Percentiles rank a stretch among this genome's conserved stretches.
phyloP scores from a whole-genome alignment of 2,113 vertebrate genomes.

The Cebidichthys violaceus region DNA sequence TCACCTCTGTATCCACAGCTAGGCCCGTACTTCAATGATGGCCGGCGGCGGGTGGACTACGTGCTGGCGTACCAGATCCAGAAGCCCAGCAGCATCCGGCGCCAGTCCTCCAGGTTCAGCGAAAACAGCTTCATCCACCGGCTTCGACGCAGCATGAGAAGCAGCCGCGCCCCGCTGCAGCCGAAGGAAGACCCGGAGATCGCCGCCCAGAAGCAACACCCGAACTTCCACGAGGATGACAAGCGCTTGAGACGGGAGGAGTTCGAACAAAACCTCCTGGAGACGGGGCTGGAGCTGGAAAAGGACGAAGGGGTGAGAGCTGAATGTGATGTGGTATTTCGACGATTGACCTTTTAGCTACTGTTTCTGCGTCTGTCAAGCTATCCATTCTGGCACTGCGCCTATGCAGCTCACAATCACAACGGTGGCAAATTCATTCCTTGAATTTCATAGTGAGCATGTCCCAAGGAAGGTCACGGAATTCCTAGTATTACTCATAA shows the following conservation, averaged over 20 bases:
- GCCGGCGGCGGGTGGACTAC: constrained; percentile 91
- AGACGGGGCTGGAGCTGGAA: constrained; percentile 94
- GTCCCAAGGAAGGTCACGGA: neutral
- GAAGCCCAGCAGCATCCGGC: constrained; percentile 77
- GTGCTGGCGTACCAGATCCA: constrained; percentile 92
- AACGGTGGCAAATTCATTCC: neutral
- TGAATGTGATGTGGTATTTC: neutral
- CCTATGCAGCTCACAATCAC: neutral
- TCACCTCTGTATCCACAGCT: constrained; percentile 75
- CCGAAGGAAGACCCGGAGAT: constrained; percentile 83
- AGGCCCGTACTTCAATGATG: constrained; percentile 91
- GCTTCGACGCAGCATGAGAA: constrained; percentile 76
- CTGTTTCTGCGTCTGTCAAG: neutral
- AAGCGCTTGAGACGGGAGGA: constrained; percentile 89
- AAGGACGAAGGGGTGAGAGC: constrained; percentile 88
- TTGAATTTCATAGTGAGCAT: neutral
- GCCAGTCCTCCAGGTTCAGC: constrained; percentile 65
- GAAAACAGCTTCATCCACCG: constrained; percentile 66
- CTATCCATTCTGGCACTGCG: neutral
- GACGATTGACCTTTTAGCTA: neutral
- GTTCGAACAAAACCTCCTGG: constrained; percentile 92
- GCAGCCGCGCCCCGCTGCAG: constrained; percentile 70
- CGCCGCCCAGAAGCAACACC: constrained; percentile 74
- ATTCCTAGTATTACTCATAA: neutral
- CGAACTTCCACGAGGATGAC: constrained; percentile 90